phyloP scores from a whole-genome alignment of 2,888 invertebrate genomes.

The Eupithecia vulgata region DNA sequence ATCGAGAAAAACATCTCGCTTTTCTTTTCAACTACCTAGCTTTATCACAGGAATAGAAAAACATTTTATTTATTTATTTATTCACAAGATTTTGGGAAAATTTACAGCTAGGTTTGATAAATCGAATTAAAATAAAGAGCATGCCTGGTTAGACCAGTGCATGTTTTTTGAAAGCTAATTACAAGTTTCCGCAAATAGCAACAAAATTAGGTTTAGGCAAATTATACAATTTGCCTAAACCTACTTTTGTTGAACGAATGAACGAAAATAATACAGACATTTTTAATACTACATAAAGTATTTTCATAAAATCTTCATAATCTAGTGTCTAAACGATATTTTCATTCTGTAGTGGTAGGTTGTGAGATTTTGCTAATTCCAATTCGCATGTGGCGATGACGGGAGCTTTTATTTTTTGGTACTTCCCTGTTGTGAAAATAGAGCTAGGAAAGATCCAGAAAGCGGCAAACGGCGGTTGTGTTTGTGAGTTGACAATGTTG shows the following conservation, averaged over 20 bases:
- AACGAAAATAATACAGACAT: neutral
- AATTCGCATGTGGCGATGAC: conserved; percentile 72
- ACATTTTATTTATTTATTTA: no score
- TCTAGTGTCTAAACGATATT: neutral
- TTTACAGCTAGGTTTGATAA: no score
- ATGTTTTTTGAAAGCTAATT: no score
- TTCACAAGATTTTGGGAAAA: no score
- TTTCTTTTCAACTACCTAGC: neutral
- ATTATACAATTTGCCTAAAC: no score
- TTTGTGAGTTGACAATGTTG: no score
- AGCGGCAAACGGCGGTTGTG: neutral
- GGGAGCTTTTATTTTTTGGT: conserved; percentile 71
- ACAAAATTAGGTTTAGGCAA: no score
- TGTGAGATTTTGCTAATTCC: conserved; percentile 66
- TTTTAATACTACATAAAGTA: neutral
- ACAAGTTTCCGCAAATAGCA: no score
- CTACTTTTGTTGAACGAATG: neutral
- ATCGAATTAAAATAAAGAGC: no score
- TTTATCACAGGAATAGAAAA: neutral
- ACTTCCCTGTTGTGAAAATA: conserved; percentile 56
- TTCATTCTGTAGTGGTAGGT: neutral
- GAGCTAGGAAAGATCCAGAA: conserved; percentile 47
- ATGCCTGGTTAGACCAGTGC: no score
- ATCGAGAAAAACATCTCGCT: neutral
- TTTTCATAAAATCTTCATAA: neutral